phyloP scores from a whole-genome alignment of 2,888 invertebrate genomes.

The Neoitamus cyanurus region DNA sequence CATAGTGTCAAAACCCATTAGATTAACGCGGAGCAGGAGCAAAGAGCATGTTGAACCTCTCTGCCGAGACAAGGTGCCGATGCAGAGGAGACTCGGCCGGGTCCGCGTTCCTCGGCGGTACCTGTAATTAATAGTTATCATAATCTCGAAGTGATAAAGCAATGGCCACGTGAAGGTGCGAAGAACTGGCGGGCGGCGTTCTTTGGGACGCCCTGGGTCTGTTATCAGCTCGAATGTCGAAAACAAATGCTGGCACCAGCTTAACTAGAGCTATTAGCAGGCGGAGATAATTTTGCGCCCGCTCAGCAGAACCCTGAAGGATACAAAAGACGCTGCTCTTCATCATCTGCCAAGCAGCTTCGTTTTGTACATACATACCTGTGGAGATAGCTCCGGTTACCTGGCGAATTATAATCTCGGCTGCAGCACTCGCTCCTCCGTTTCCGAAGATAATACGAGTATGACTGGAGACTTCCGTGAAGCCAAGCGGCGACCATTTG shows the following conservation, averaged over 20 bases:
- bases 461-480: slow-evolving; percentile 10
- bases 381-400: slow-evolving; percentile 16
- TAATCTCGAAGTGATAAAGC: slow-evolving; percentile 37
- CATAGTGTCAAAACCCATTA: slow-evolving; percentile 41
- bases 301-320: slow-evolving; percentile 19
- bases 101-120: not conserved
- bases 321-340: not conserved
- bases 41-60: not conserved
- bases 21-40: not conserved
- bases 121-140: slow-evolving; percentile 44
- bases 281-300: slow-evolving; percentile 30
- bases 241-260: slow-evolving; percentile 38
- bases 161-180: not conserved
- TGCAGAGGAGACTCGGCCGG: not conserved
- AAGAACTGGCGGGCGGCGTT: not conserved
- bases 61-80: not conserved
- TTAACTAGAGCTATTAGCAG: slow-evolving; percentile 34
- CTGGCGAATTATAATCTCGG: slow-evolving; percentile 14
- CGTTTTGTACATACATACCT: not conserved
- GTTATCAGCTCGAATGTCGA: slow-evolving; percentile 23
- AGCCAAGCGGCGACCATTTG: not conserved
- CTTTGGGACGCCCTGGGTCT: not conserved
- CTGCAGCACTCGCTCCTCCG: not conserved
- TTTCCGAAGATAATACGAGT: not conserved
- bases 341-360: slow-evolving; percentile 6